Conservation (phyloP, 2,113 vertebrate species). For the Micromys minutus region DNA sequence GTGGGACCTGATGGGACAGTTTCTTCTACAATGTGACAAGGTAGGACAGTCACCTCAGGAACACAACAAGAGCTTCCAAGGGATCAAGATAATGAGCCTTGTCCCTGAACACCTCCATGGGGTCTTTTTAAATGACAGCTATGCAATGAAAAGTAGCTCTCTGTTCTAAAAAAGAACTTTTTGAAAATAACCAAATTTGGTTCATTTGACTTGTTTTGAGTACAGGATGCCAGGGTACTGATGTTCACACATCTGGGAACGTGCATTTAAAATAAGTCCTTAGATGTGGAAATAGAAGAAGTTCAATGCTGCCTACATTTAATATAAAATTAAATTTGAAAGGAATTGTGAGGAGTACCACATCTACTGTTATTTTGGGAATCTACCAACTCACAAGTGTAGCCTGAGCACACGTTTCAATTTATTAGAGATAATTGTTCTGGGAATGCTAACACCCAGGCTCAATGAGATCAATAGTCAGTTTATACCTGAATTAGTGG, state of each 20-base stretch:
- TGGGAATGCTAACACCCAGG: slow-evolving; percentile 61
- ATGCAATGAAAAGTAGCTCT: not conserved
- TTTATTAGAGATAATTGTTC: slow-evolving; percentile 75
- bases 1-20: not conserved
- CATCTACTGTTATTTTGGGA: slow-evolving; percentile 65
- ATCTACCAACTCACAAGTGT: slow-evolving; percentile 56
- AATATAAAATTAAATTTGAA: slow-evolving; percentile 59
- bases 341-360: slow-evolving; percentile 17
- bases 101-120: not conserved
- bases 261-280: slow-evolving; percentile 47
- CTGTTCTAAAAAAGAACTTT: not conserved
- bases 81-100: not conserved
- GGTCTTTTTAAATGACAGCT: not conserved
- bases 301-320: slow-evolving; percentile 44
- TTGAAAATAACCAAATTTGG: not conserved
- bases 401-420: slow-evolving; percentile 59
- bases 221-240: not conserved
- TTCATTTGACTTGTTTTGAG: not conserved
- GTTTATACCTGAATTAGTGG: slow-evolving; percentile 55
- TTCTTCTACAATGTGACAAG: not conserved
- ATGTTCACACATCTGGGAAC: not conserved
- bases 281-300: not conserved
- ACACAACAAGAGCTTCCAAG: slow-evolving; percentile 2
- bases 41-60: not conserved
- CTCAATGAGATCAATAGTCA: slow-evolving; percentile 66